Percentiles rank a stretch among this genome's conserved stretches.
Conservation (phyloP, 2,113 vertebrate genomes). For the Coturnix japonica region DNA sequence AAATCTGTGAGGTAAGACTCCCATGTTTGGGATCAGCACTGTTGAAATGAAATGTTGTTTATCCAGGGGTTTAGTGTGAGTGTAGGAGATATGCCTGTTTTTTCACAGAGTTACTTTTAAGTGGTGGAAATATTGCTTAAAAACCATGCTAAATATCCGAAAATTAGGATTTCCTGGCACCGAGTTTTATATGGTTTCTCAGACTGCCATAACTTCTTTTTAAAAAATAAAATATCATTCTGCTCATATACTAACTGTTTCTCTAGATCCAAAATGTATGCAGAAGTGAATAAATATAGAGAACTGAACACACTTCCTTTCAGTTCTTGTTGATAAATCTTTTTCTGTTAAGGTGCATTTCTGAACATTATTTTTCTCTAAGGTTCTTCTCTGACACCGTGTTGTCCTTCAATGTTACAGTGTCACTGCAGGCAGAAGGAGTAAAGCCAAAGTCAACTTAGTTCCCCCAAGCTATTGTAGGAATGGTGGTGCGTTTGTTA, state of each 20-base stretch:
- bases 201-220: not conserved
- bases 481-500: constrained; percentile 11
- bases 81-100: not conserved
- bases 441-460: constrained; percentile 24
- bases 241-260: not conserved
- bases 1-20: constrained; percentile 3
- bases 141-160: not conserved
- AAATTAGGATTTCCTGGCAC: not conserved
- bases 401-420: constrained; percentile 9
- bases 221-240: not conserved
- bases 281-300: not conserved
- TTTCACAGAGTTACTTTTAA: constrained; percentile 16
- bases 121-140: not conserved
- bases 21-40: not conserved
- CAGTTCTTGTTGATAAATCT: not conserved
- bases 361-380: not conserved
- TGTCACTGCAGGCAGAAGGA: constrained; percentile 19
- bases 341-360: not conserved
- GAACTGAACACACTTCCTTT: not conserved
- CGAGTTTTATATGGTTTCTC: not conserved
- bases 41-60: constrained; percentile 1
- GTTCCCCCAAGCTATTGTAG: constrained; percentile 4
- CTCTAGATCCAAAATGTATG: not conserved
- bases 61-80: not conserved
- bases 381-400: not conserved